A percentile compares a stretch with the other conserved stretches of the same genome.
Evolutionary conservation across 2,113 vertebrate genomes (phyloP).

Genomic region (Chitala chitala): DNA sequence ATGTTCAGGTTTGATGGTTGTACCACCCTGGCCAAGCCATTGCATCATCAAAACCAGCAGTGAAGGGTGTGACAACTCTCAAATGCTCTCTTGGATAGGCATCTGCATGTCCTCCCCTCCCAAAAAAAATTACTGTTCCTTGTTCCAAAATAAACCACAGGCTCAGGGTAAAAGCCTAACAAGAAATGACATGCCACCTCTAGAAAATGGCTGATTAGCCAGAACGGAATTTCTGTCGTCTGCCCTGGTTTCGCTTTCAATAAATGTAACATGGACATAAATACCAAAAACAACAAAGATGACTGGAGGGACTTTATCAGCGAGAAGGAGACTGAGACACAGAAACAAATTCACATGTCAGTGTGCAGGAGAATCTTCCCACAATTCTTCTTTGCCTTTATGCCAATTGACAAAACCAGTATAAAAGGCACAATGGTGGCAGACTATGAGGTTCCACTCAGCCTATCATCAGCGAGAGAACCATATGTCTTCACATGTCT

Average conservation of each 20-base stretch:
- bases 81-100: neutral
- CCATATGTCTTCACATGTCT: neutral
- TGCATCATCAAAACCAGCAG: neutral
- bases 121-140: too few relatives aligned
- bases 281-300: slow-evolving; percentile 1
- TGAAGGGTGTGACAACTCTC: neutral
- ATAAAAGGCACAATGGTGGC: slow-evolving; percentile 3
- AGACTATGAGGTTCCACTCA: neutral
- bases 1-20: too few relatives aligned
- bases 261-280: slow-evolving; percentile 7
- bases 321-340: slow-evolving; percentile 3
- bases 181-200: slow-evolving; percentile 3
- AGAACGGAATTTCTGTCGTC: neutral
- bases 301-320: neutral
- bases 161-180: neutral
- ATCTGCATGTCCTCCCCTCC: too few relatives aligned
- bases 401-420: slow-evolving; percentile 15
- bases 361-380: slow-evolving; percentile 3
- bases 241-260: slow-evolving; percentile 3
- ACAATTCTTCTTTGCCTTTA: slow-evolving; percentile 5
- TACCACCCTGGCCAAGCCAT: too few relatives aligned
- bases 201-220: neutral
- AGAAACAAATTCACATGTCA: slow-evolving; percentile 4
- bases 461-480: neutral
- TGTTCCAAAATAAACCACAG: too few relatives aligned